A percentile compares a stretch with the other conserved stretches of the same genome.
phyloP scores from a whole-genome alignment of 2,113 vertebrate genomes.

The Balaeniceps rex region DNA sequence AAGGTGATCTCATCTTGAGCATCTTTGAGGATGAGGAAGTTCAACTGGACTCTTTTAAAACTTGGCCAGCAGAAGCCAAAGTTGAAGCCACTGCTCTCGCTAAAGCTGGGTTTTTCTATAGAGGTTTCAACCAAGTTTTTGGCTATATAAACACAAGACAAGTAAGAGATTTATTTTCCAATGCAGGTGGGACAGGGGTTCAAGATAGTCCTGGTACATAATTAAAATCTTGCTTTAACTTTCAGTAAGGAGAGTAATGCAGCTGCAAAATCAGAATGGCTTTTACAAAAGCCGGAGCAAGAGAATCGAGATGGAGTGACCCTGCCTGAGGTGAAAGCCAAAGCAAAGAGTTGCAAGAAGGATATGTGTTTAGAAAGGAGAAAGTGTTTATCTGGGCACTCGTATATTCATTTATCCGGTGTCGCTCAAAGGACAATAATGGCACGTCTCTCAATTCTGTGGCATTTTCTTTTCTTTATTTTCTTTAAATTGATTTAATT shows the following conservation, averaged over 20 bases:
- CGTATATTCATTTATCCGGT: neutral
- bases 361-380: neutral
- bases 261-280: neutral
- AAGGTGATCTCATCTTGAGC: neutral
- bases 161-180: neutral
- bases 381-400: neutral
- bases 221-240: neutral
- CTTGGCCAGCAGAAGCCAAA: neutral
- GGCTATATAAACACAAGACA: neutral
- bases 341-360: neutral
- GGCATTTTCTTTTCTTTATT: neutral
- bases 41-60: neutral
- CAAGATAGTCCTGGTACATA: neutral
- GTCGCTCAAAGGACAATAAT: neutral
- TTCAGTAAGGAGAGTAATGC: neutral
- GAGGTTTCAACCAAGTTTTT: neutral
- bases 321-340: neutral
- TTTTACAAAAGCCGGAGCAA: neutral
- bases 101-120: neutral
- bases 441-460: neutral
- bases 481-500: too few species aligned
- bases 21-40: neutral
- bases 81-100: neutral
- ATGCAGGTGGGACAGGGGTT: neutral
- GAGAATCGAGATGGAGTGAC: neutral